Conservation (phyloP, 2,113 vertebrate species). For the Poecile atricapillus region DNA sequence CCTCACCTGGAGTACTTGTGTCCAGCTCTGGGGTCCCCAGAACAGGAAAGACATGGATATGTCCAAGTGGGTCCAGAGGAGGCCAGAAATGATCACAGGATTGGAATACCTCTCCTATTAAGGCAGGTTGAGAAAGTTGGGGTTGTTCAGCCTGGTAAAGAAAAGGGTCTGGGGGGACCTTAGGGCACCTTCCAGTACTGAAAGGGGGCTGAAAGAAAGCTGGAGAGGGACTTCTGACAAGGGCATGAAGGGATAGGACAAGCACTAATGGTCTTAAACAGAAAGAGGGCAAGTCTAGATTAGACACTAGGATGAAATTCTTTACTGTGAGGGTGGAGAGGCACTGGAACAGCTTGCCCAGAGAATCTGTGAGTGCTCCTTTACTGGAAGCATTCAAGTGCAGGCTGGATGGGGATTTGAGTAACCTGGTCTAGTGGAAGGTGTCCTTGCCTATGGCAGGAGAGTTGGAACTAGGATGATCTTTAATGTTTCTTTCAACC, state of each 20-base stretch:
- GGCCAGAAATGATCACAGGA: background rate
- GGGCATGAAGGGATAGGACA: background rate
- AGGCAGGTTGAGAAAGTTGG: background rate
- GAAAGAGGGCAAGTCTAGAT: background rate
- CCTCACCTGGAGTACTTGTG: too few species aligned
- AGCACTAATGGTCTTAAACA: background rate
- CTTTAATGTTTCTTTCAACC: background rate
- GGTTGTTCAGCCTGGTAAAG: background rate
- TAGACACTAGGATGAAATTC: background rate
- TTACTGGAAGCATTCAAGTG: fast-evolving
- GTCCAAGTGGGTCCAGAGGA: background rate
- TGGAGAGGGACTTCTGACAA: background rate
- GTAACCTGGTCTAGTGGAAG: background rate
- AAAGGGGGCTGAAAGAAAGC: background rate
- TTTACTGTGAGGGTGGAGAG: background rate
- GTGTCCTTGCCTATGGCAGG: background rate
- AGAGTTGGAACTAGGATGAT: background rate
- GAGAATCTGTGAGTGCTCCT: background rate
- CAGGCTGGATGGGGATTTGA: background rate
- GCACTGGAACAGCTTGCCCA: background rate
- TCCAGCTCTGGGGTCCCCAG: background rate
- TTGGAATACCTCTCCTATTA: background rate
- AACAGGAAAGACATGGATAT: background rate
- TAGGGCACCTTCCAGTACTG: background rate
- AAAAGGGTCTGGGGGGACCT: background rate